Conservation (phyloP, 2,113 vertebrate genomes). For the Tylochromis polylepis region DNA sequence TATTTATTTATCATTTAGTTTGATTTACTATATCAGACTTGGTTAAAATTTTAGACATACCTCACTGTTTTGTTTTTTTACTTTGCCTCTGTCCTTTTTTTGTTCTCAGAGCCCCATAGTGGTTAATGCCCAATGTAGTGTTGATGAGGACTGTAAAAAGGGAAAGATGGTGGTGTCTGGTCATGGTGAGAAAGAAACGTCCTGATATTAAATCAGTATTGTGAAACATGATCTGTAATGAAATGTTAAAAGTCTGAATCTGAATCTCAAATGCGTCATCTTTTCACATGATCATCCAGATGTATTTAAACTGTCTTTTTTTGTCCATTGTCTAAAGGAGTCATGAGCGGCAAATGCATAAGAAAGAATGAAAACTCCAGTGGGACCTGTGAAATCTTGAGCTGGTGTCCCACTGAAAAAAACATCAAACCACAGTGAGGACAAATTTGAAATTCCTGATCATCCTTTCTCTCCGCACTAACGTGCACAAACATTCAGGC, state of each 20-base stretch:
- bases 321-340: conserved; percentile 64
- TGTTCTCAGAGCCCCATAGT: conserved; percentile 72
- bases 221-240: not conserved
- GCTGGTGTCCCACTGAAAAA: conserved; percentile 88
- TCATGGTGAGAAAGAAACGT: conserved; percentile 47
- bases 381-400: conserved; percentile 86
- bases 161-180: conserved; percentile 75
- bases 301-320: not conserved
- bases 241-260: not conserved
- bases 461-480: not conserved
- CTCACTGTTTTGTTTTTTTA: not conserved
- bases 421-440: conserved; percentile 48
- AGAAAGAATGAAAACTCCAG: conserved; percentile 39
- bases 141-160: conserved; percentile 75
- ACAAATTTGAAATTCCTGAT: not conserved
- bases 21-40: not conserved
- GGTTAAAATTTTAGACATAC: too few species aligned
- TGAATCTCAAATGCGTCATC: not conserved
- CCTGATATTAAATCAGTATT: not conserved
- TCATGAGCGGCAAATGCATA: conserved; percentile 83
- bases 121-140: conserved; percentile 67
- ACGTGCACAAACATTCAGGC: not conserved
- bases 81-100: not conserved
- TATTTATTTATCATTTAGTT: not conserved
- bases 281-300: not conserved